A percentile compares a stretch with the other conserved stretches of the same genome.
These are phyloP conservation scores for Bradypodion ventrale DNA, from an alignment of 2,797 vertebrate genomes.

Conservation along the genomic window DNA sequence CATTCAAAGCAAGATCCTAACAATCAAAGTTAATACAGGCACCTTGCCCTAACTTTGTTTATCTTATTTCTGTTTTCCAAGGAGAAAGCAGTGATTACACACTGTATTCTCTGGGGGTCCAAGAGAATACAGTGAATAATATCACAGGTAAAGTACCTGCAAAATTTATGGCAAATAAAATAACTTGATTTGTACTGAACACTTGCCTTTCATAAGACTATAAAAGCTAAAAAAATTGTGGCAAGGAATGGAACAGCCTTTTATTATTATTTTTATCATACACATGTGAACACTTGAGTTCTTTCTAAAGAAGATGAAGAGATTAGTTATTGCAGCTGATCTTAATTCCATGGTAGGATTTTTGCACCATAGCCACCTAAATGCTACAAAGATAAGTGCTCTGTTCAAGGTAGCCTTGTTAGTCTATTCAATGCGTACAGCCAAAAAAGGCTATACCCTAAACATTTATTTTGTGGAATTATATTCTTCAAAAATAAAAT, in stretches of 20 bases:
- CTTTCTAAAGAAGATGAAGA: background rate
- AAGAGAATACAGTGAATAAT: too few relatives aligned
- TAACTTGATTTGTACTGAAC: background rate
- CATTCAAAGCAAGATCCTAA: background rate
- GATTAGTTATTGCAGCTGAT: background rate
- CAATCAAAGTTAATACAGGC: background rate
- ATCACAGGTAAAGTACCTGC: background rate
- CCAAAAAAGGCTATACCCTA: too few relatives aligned
- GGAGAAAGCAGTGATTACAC: too few relatives aligned
- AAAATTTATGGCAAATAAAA: background rate
- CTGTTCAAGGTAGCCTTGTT: too few relatives aligned
- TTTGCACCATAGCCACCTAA: background rate
- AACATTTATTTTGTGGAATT: too few relatives aligned
- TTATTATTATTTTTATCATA: too few relatives aligned
- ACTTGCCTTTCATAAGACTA: background rate
- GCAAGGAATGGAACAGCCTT: background rate
- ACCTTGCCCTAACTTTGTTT: too few relatives aligned
- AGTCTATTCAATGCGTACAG: too few relatives aligned
- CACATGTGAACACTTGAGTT: background rate
- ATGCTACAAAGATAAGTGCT: background rate
- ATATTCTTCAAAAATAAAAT: too few relatives aligned
- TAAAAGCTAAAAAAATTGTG: background rate
- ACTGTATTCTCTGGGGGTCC: background rate
- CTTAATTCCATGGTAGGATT: background rate
- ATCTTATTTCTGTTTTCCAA: too few relatives aligned